Base-by-base conservation (phyloP, 2,888 invertebrate genomes). In the Acleris emargana region DNA sequence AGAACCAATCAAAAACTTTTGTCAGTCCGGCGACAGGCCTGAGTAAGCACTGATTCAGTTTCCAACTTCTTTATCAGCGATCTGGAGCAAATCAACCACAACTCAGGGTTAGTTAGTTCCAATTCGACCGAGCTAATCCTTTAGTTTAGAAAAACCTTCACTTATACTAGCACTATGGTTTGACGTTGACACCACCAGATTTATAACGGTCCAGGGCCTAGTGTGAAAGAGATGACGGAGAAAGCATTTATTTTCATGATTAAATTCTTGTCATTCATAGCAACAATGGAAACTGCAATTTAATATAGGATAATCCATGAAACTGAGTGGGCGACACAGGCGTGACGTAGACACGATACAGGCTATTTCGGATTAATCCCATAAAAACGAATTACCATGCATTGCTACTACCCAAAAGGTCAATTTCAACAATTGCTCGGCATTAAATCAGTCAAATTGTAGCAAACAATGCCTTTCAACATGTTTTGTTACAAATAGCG, bases 321-420 rank as follows among this genome's bases (percentile, higher is more conserved):
- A 43, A 55, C 58, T 58, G 22, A 54, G 58, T 49, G 54, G 53
- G 22, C 42, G 60, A 52, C 47, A 45, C 9, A 57, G 13, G 13
- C 13, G 45, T 32, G 49, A 49, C 49, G 42, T n/a, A 43, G 42
- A 49, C 53, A 49, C 43, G 22, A 32, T 17, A 18, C 18, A 54
- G 42, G 68, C 72, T 74, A 73, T 75, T 72, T 73, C 64, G 69
- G 74, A 76, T 74, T 76, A 77, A 78, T 80, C 79, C 79, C 75
- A 82, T 80, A 79, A 72, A 70, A 50, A 67, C 68, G 68, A 72
- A 64, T 42, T 68, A 69, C 69, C 68, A 67, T 70, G 66, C 70
- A 74, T 73, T 74, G 72, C 79, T 72, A 72, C 69, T 20, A 58
- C 76, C 73, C 72, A 62, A 67, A 76, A 75, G 76, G 67, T 67